Evolutionary conservation across 2,113 vertebrate genomes (phyloP).

Genomic region (Petrocephalus zakoni): DNA sequence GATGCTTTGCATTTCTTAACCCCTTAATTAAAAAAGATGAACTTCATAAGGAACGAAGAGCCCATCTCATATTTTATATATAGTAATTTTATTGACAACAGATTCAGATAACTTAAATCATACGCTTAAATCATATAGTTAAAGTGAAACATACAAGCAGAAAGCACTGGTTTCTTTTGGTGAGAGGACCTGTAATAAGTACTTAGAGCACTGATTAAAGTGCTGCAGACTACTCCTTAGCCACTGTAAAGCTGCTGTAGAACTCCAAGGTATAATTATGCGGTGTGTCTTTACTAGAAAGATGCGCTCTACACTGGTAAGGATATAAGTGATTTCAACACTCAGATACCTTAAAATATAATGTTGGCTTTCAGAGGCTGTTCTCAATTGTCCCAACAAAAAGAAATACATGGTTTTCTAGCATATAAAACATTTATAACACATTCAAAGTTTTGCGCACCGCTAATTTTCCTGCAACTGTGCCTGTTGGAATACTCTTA

Average conservation of each 20-base stretch:
- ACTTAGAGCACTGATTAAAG: slow-evolving; percentile 33
- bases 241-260: slow-evolving; percentile 41
- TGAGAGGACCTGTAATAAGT: slow-evolving; percentile 37
- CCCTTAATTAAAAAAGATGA: not conserved
- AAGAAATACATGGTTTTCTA: not conserved
- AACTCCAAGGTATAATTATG: slow-evolving; percentile 49
- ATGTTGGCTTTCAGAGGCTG: not conserved
- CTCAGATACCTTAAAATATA: not conserved
- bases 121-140: not conserved
- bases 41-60: not conserved
- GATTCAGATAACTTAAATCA: not conserved
- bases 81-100: slow-evolving; percentile 2
- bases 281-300: slow-evolving; percentile 25
- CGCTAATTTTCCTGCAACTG: not conserved
- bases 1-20: not conserved
- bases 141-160: not conserved
- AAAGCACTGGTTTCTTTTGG: slow-evolving; percentile 18
- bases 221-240: slow-evolving; percentile 39
- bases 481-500: not conserved
- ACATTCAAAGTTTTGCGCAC: not conserved
- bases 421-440: not conserved
- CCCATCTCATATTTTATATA: not conserved
- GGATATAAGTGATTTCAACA: not conserved
- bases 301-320: slow-evolving; percentile 23
- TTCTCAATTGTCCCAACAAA: not conserved